Evolutionary conservation across 1,140 invertebrate species (phyloP).

Genomic region (Camponotus pennsylvanicus): DNA sequence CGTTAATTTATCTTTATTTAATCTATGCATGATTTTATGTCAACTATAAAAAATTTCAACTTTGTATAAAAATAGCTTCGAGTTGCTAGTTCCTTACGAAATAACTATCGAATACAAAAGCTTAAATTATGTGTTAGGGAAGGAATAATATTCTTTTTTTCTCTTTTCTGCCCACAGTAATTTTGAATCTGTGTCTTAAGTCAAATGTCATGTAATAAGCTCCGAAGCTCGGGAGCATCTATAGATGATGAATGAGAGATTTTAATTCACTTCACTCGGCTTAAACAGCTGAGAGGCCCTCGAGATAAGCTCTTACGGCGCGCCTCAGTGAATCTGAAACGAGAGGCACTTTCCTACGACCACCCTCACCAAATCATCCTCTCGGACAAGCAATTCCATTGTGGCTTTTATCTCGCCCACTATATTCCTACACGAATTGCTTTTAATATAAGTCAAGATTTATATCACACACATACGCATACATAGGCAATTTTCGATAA

Average conservation of each 20-base stretch:
- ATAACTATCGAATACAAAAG: no score
- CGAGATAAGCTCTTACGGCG: constrained; percentile 65
- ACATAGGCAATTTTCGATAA: not conserved
- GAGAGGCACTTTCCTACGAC: constrained; percentile 66
- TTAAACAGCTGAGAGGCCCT: constrained; percentile 48
- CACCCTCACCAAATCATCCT: constrained; percentile 3
- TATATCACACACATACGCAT: not conserved
- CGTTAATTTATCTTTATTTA: no score
- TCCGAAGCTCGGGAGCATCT: constrained; percentile 55
- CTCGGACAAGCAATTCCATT: constrained; percentile 51
- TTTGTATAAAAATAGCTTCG: no score
- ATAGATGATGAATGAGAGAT: constrained; percentile 75
- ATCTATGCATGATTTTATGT: no score
- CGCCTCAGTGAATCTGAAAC: constrained; percentile 74
- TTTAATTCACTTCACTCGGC: constrained; percentile 78
- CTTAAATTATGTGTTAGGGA: no score
- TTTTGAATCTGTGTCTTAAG: not conserved
- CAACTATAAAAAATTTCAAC: no score
- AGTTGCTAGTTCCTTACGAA: no score
- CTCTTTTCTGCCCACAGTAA: not conserved
- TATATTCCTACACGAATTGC: constrained; percentile 36
- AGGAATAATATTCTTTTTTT: not conserved
- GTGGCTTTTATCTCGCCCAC: constrained; percentile 42
- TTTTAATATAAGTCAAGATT: constrained; percentile 6
- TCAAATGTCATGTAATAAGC: constrained; percentile 8